Evolutionary conservation across 2,888 invertebrate species (phyloP), one percentile per base, ranked within the genome.

Genomic region (Latheticus oryzae): DNA sequence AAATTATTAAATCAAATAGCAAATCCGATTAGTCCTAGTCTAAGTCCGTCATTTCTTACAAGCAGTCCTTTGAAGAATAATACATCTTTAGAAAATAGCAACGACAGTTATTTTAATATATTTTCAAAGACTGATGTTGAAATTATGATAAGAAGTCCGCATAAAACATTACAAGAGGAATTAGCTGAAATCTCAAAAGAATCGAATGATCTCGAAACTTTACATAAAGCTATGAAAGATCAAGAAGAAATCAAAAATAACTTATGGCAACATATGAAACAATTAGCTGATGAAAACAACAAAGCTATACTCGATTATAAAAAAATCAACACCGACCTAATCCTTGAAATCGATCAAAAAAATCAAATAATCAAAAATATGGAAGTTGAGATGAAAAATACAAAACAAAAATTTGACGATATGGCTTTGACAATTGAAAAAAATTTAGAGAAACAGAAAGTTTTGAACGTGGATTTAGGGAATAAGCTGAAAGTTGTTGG

Each of bases 1-100:
- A 55, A 38, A 17, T 37, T 55, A 12, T 13, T 47, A 17, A 9
- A 28, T 12, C 53, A 53, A 33, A n/a, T 53, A 21, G 35, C 32
- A n/a, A 32, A 43, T 9, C 53, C 43, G 9, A 12, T 53, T n/a
- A 45, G 28, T 2, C 45, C 45, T 7, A 16, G 11, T 5, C 16
- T 48, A 8, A 45, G 19, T 19, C 3, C 21, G 5, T n/a, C 11
- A 32, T 11, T 8, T 11, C 12, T 32, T 8, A 15, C 15, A 2
- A 33, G 33, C 11, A 48, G 35, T 24, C 48, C 48, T 12, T 33
- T 21, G n/a, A 17, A 19, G 5, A 4, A 9, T 13, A 28, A 17
- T 32, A n/a, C 47, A 3, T n/a, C 16, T 8, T 1, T 4, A 5
- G 24, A 40, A 24, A 40, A 13, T 40, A 2, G 5, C 12, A 40